Base-by-base conservation (phyloP, 53 echinoderm and acorn worm genomes). In the Actinopyga echinites region DNA sequence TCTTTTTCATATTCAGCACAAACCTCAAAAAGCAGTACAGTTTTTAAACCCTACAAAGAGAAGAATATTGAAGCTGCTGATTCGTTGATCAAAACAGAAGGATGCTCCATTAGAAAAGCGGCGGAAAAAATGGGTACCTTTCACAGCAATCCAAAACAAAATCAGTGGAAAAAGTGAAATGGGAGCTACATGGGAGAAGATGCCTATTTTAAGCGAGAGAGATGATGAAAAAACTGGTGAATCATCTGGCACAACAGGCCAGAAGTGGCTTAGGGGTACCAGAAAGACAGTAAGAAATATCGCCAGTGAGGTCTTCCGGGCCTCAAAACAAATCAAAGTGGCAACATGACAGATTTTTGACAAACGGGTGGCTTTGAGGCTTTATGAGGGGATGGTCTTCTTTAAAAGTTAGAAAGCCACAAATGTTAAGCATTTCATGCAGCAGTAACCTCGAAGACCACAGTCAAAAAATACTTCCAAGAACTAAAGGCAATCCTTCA, bases 311-410 rank as follows among this genome's bases (percentile, higher is more conserved):
- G 19, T 54, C 19, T 19, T 54, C 19, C 10, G 55, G 55, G 55
- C 55, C 11, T 54, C 55, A n/a, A 19, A 54, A 54, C 55, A 54
- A 19, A 19, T 54, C 55, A 54, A 12, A 19, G 10, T 10, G 19
- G 55, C 10, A 19, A 54, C n/a, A n/a, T n/a, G n/a, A n/a, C 11
- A 54, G 55, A 54, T 10, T 10, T 8, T 54, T 85, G 17, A 25
- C 45, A 43, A 23, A 26, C 13, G 62, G 23, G 8, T 85, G 85
- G 85, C 75, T 19, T 45, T 1, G 49, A 5, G 31, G 7, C 2
- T 85, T 85, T 34, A 65, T 79, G 55, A 3, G 33, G 44, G 20
- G 86, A 30, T 85, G 86, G 86, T 78, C 86, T 9, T 33, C 30
- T 29, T 45, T 85, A 9, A 44, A 22, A 11, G 43, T 85, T 3